Evolutionary conservation across 1,140 invertebrate species (phyloP).

Genomic region (Drosophila trapezifrons): DNA sequence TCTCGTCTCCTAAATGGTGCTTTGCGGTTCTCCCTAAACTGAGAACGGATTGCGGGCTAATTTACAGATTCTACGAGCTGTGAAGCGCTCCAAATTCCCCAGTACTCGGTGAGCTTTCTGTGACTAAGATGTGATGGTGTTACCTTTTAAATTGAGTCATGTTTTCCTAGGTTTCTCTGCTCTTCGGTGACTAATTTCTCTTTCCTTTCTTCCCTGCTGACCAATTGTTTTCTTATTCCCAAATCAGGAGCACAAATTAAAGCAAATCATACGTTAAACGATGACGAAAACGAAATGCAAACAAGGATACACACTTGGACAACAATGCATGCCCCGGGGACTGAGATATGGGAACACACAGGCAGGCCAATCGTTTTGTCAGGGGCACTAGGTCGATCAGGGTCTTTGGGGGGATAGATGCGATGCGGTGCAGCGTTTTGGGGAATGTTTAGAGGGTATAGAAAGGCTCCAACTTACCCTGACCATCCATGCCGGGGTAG

Average conservation of each 20-base stretch:
- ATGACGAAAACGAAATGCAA: slow-evolving; percentile 53
- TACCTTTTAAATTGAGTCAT: slow-evolving; percentile 20
- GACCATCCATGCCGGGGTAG: slow-evolving; percentile 88
- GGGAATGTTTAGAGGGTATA: slow-evolving; percentile 3
- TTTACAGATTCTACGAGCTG: slow-evolving; percentile 26
- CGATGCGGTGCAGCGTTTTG: slow-evolving; percentile 71
- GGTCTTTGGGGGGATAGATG: slow-evolving; percentile 46
- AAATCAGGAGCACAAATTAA: slow-evolving; percentile 22
- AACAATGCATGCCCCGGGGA: slow-evolving; percentile 65
- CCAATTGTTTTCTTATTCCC: slow-evolving; percentile 4
- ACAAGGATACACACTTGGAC: slow-evolving; percentile 51
- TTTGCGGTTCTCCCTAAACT: slow-evolving; percentile 32
- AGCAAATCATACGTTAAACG: slow-evolving; percentile 38
- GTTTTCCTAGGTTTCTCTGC: background rate
- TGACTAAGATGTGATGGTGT: slow-evolving; percentile 18
- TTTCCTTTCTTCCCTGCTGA: background rate
- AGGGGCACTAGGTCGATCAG: background rate
- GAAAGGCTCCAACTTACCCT: slow-evolving; percentile 82
- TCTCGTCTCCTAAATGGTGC: slow-evolving; percentile 29
- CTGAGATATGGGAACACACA: slow-evolving; percentile 35
- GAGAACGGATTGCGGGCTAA: slow-evolving; percentile 20
- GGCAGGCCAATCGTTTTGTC: slow-evolving; percentile 51
- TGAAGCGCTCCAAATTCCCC: slow-evolving; percentile 29
- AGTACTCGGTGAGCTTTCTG: background rate
- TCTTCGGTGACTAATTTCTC: background rate